Evolutionary conservation across 2,888 invertebrate genomes (phyloP), one percentile per base, ranked within the genome.

Genomic region (Apotomis betuletana): DNA sequence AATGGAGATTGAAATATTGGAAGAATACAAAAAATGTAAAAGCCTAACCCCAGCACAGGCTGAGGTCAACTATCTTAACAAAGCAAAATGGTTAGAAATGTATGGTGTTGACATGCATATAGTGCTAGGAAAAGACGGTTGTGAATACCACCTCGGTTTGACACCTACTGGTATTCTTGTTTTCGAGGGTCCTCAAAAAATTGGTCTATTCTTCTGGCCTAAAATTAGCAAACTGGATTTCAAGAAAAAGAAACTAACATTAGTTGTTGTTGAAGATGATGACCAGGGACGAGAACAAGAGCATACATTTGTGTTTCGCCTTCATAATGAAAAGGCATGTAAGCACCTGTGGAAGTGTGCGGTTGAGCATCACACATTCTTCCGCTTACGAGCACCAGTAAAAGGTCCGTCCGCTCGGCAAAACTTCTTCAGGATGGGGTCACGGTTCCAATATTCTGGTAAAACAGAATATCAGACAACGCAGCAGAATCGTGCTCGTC

Each of bases 261-360:
- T 99, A 69, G 97, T 99, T 60, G 99, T 99, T 3, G 98, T 99
- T 9, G 99, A 99, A 90, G 99, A 99, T 88, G 99, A 99, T 85
- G 99, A 99, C 86, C 97, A 98, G 88, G 98, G 98, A 0, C 94
- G 96, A 64, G 98, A 99, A 89, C 99, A 99, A 85, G 99, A 99
- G 86, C 99, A 99, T 90, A 99, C 99, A 0, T 99, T 99, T 89
- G 99, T 99, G 4, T 99, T 99, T 90, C 95, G 97, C 72, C 93
- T 99, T 78, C 96, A 97, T 79, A 99, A 99, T 87, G 98, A 99
- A 87, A 99, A 99, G 88, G 99, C 99, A 1, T 99, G 99, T 88
- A 99, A 99, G 89, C 99, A 99, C 92, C 94, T 99, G 77, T 99
- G 99, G 99, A 99, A 99, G 91, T 99, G 99, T 94, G 99, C 99